A percentile compares a stretch with the other conserved stretches of the same genome.
These are phyloP conservation scores for Drosophila navojoa DNA, from an alignment of 1,140 invertebrate species.

Conservation along the genomic window DNA sequence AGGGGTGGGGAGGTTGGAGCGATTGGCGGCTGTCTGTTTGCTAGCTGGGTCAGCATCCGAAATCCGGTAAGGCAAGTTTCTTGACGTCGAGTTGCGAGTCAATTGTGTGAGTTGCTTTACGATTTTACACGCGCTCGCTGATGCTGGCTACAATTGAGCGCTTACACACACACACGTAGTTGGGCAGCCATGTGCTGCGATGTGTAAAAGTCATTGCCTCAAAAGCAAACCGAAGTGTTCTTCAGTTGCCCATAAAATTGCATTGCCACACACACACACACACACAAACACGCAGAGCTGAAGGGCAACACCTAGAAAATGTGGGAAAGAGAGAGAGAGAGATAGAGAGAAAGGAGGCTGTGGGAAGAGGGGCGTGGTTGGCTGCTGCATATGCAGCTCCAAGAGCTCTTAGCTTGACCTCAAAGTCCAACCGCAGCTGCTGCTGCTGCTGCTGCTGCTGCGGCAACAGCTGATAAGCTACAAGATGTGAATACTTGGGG, in stretches of 20 bases:
- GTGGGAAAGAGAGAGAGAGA: no score
- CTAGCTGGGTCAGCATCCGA: conserved; percentile 67
- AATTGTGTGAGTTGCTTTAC: conserved; percentile 71
- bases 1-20: neutral
- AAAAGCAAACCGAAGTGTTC: conserved; percentile 56
- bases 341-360: no score
- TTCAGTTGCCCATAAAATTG: conserved; percentile 61
- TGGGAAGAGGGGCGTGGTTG: neutral
- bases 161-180: conserved; percentile 25
- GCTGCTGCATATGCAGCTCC: neutral
- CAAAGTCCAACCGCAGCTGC: conserved; percentile 31
- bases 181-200: conserved; percentile 68
- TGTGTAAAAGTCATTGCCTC: conserved; percentile 79
- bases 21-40: neutral
- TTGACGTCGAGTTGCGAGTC: conserved; percentile 58
- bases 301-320: neutral
- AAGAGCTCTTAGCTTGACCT: conserved; percentile 39
- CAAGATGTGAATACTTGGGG: neutral
- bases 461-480: conserved; percentile 13
- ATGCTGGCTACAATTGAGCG: conserved; percentile 45
- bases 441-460: conserved; percentile 3
- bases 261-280: conserved; percentile 27
- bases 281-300: neutral
- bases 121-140: conserved; percentile 61
- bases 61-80: conserved; percentile 80